phyloP scores from a whole-genome alignment of 2,797 vertebrate genomes.

The Eulemur coronatus region DNA sequence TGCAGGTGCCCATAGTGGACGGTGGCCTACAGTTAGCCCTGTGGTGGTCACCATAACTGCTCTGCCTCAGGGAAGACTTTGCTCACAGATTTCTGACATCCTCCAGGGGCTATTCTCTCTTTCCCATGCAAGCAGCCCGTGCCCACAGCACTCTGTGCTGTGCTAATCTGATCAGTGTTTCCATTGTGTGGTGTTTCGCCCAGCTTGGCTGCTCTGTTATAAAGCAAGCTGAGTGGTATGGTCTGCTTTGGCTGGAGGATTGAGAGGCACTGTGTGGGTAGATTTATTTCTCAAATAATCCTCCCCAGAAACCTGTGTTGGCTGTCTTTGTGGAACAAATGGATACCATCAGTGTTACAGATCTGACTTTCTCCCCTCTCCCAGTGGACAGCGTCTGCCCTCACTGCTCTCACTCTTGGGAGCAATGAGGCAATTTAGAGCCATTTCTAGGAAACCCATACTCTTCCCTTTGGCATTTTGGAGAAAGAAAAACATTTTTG shows the following conservation, averaged over 20 bases:
- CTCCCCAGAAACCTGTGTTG: constrained; percentile 75
- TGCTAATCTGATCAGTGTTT: background rate
- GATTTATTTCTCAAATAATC: constrained; percentile 83
- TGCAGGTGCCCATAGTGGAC: background rate
- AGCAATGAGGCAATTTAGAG: constrained; percentile 75
- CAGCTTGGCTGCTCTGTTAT: background rate
- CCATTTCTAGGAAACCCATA: constrained; percentile 64
- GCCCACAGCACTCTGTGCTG: rapidly evolving
- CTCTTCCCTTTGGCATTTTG: constrained; percentile 76
- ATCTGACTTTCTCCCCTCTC: constrained; percentile 75
- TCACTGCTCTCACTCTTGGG: constrained; percentile 69
- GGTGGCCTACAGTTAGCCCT: rapidly evolving
- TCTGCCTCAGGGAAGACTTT: background rate
- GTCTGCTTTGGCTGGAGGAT: constrained; percentile 57
- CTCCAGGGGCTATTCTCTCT: background rate
- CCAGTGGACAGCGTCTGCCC: constrained; percentile 70
- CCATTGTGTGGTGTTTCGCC: background rate
- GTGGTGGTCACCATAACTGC: background rate
- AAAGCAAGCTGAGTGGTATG: constrained; percentile 42
- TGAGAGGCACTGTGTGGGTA: constrained; percentile 74
- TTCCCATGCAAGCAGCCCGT: background rate
- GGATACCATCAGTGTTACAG: constrained; percentile 78
- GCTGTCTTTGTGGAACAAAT: constrained; percentile 81
- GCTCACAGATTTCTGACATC: background rate
- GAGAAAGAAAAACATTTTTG: constrained; percentile 74